Conservation (phyloP, 2,888 invertebrate genomes). For the Archips xylosteana region DNA sequence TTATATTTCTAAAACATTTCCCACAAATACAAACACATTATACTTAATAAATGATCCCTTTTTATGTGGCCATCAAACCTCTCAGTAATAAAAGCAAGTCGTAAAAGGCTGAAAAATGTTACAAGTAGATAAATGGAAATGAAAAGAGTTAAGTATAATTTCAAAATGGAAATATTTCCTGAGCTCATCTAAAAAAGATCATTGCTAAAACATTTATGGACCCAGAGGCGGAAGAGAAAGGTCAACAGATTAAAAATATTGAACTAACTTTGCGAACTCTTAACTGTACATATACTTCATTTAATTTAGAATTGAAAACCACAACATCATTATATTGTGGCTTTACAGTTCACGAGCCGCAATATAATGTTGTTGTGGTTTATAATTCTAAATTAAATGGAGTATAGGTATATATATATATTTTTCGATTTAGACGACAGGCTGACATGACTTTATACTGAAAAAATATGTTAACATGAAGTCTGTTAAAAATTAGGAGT, state of each 20-base stretch:
- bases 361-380: too few species aligned
- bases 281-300: too few species aligned
- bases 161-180: not conserved
- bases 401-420: too few species aligned
- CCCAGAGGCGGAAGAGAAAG: not conserved
- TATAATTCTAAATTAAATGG: too few species aligned
- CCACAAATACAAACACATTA: not conserved
- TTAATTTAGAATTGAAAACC: too few species aligned
- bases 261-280: not conserved
- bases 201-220: not conserved
- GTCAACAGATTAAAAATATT: not conserved
- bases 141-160: not conserved
- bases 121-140: not conserved
- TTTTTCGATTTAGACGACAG: not conserved
- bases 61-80: conserved; percentile 1
- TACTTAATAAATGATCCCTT: not conserved
- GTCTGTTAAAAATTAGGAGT: too few species aligned
- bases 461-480: too few species aligned
- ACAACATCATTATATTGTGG: too few species aligned
- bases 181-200: not conserved
- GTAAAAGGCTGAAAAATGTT: not conserved
- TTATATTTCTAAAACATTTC: too few species aligned
- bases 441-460: not conserved
- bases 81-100: not conserved
- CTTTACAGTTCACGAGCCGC: too few species aligned